Evolutionary conservation across 30 jellyfish, hydroid and myxozoan genomes (phyloP).

Genomic region (Hydractinia echinata): DNA sequence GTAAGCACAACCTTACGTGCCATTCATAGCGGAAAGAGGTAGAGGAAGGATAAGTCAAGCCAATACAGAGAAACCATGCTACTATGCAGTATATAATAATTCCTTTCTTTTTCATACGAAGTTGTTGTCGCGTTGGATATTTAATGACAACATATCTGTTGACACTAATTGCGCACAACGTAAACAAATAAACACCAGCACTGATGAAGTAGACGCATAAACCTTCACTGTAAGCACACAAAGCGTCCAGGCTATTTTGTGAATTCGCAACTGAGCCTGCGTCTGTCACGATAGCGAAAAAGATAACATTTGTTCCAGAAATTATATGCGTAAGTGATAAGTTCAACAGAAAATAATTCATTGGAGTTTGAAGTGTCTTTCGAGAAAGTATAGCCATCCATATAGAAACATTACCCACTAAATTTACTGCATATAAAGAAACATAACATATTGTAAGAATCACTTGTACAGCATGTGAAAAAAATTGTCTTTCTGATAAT

Average conservation of each 20-base stretch:
- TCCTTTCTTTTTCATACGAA: conserved; percentile 50
- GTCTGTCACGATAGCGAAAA: conserved; percentile 55
- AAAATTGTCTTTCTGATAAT: too few relatives aligned
- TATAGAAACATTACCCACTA: too few relatives aligned
- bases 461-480: too few relatives aligned
- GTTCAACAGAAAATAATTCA: conserved; percentile 66
- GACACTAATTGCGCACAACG: conserved; percentile 64
- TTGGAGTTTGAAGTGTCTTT: conserved; percentile 44
- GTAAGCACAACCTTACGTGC: conserved; percentile 38
- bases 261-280: conserved; percentile 33
- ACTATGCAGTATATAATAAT: conserved; percentile 39
- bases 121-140: conserved; percentile 59
- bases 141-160: conserved; percentile 63
- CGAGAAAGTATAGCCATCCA: too few relatives aligned
- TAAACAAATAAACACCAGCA: conserved; percentile 64
- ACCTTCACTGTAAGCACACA: conserved; percentile 75
- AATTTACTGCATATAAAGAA: too few relatives aligned
- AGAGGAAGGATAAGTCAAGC: conserved; percentile 65
- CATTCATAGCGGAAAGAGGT: conserved; percentile 49
- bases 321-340: conserved; percentile 59
- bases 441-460: too few relatives aligned
- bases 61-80: conserved; percentile 51
- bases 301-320: conserved; percentile 43
- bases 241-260: conserved; percentile 14
- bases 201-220: conserved; percentile 62